phyloP scores from a whole-genome alignment of 2,888 invertebrate genomes.

The Lithosia quadra region DNA sequence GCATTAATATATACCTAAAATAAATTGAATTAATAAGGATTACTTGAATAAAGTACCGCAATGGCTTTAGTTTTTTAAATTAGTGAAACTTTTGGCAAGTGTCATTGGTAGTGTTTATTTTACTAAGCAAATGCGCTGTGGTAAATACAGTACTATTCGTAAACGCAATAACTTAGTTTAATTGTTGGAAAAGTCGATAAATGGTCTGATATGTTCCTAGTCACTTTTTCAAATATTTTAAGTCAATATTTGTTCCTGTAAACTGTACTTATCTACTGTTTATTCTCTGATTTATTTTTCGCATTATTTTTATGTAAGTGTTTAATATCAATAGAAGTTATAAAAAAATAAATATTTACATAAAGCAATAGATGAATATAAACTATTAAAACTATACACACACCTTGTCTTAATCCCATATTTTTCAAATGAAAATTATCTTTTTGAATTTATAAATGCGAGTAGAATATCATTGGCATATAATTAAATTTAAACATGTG shows the following conservation, averaged over 20 bases:
- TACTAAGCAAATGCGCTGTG: slow-evolving; percentile 29
- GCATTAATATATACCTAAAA: background rate
- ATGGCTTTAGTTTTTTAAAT: background rate
- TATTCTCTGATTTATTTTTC: slow-evolving; percentile 19
- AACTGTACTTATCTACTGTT: slow-evolving; percentile 54
- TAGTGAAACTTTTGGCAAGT: slow-evolving; percentile 41
- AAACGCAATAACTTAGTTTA: slow-evolving; percentile 44
- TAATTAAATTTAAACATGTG: slow-evolving; percentile 39
- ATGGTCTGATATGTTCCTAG: slow-evolving; percentile 49
- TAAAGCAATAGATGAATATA: slow-evolving; percentile 15
- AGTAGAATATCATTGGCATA: slow-evolving; percentile 32
- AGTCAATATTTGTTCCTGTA: slow-evolving; percentile 21
- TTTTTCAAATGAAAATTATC: slow-evolving; percentile 12
- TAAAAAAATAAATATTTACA: slow-evolving; percentile 35
- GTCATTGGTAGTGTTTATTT: slow-evolving; percentile 52
- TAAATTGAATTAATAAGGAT: background rate
- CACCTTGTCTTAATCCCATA: background rate
- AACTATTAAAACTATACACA: too few relatives aligned
- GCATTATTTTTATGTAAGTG: slow-evolving; percentile 19
- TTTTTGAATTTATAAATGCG: slow-evolving; percentile 30
- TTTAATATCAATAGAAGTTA: slow-evolving; percentile 17
- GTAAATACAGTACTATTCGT: slow-evolving; percentile 59
- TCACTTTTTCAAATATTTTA: slow-evolving; percentile 33
- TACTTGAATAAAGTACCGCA: background rate
- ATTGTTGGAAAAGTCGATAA: slow-evolving; percentile 12